Base-by-base conservation (phyloP, 2,113 vertebrate genomes). In the Pycnonotus jocosus region DNA sequence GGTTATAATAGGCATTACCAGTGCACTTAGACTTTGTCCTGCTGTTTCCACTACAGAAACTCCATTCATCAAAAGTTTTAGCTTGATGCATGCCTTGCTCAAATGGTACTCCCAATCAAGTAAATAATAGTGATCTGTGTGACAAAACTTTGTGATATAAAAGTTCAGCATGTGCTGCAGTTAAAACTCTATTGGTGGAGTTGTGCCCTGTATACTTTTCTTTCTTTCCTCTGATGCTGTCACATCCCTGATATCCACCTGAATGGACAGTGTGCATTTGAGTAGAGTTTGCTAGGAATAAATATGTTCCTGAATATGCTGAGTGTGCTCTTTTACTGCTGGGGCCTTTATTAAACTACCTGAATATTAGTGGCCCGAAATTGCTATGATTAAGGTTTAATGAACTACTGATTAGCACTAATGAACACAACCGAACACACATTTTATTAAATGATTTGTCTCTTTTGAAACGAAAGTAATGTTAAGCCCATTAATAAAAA, bases 401-500 rank as follows among this genome's bases (percentile, higher is more conserved):
- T 97, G 79, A 97, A 95, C 89, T 91, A 30, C 71, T 91, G 93
- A 97, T 98, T 96, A 97, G 81, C 95, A 62, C 84, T 96, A 96
- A 97, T 97, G 95, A 97, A 91, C 61, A 97, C 80, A 97, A 97
- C 60, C 60, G 85, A 97, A 96, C 94, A 88, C 47, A 97, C 85
- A 93, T 94, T 96, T 95, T 94, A 96, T 82, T 97, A 96, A 95
- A 93, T 96, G 79, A 97, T 95, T 97, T 97, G 95, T 96, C 91
- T 97, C 95, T 96, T 96, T 80, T 97, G 74, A 96, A 98, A 96
- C 92, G 78, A 88, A 96, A 96, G 71, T 95, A 96, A 97, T 96
- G 86, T 93, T 96, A 81, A 40, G 35, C n/a, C 89, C 86, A 97
- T 96, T 97, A 98, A 96, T 97, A 97, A 95, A 96, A 98, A 97